phyloP scores from a whole-genome alignment of 1,140 invertebrate genomes.

The Cyphomyrmex costatus region DNA sequence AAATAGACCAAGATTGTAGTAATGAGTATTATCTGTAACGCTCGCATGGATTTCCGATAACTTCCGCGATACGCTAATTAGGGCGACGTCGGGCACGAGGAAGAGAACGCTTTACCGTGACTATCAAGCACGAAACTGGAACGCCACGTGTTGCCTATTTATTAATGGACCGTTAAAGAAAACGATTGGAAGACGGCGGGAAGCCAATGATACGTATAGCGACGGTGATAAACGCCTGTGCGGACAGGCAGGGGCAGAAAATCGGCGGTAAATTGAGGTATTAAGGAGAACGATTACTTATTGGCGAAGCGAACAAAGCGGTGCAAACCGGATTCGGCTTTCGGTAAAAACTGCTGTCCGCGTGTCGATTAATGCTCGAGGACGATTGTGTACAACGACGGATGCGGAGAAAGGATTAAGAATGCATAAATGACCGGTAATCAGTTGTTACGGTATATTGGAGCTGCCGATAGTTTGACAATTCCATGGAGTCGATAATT shows the following conservation, averaged over 20 bases:
- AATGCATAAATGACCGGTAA: constrained; percentile 34
- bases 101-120: constrained; percentile 39
- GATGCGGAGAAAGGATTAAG: constrained; percentile 61
- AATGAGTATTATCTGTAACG: constrained; percentile 21
- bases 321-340: constrained; percentile 51
- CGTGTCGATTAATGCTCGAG: constrained; percentile 52
- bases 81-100: constrained; percentile 11
- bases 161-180: constrained; percentile 51
- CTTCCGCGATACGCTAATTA: constrained; percentile 58
- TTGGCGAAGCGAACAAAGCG: constrained; percentile 55
- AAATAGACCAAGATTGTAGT: constrained; percentile 30
- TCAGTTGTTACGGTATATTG: constrained; percentile 50
- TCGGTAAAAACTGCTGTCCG: constrained; percentile 2
- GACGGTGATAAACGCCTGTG: constrained; percentile 29
- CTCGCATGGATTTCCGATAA: constrained; percentile 36
- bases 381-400: constrained; percentile 54
- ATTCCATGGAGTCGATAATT: constrained; percentile 71
- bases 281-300: constrained; percentile 42
- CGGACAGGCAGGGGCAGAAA: constrained; percentile 38
- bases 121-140: constrained; percentile 27
- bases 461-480: constrained; percentile 64
- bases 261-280: constrained; percentile 56
- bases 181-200: background rate
- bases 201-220: constrained; percentile 10
- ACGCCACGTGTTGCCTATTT: constrained; percentile 50